Evolutionary conservation across 2,113 vertebrate species (phyloP), one percentile per base, ranked within the genome.

Genomic region (Bolborhynchus lineola): DNA sequence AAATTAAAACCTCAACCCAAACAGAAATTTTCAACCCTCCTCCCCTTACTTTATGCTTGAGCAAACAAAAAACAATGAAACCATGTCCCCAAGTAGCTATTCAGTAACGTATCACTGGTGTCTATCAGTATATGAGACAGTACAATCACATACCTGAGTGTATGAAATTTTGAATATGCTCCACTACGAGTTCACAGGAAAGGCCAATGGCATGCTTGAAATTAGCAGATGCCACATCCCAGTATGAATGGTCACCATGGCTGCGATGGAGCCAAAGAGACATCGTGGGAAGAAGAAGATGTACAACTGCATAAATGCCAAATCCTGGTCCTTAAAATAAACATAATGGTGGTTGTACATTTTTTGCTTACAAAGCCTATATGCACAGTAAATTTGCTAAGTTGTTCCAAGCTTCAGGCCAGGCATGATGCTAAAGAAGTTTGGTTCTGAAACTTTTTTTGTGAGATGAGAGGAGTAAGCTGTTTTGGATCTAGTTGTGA

Each of bases 161-260:
- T 47, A 99, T 99, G 90, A 99, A 99, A 77, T 98, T 99, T 94
- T 99, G 99, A 88, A 99, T 97, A 76, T 99, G 99, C 67, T 99
- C 99, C 97, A 99, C 99, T 88, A 99, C 99, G 50, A 99, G 98
- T 96, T 99, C 99, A 60, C 99, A 99, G 37, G 98, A 99, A 84
- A 99, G 97, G 29, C 99, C 99, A 31, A 99, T 99, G 79, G 99
- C 99, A 8, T 99, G 99, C 92, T 99, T 99, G 97, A 99, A 99
- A 97, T 99, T 99, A 9, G 99, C 98, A 7, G 99, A 99, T 3
- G 99, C 99, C 53, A 98, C 93, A 4, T 99, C 99, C 99, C 99
- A 99, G 97, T 99, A 99, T 17, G 98, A 98, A 95, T 99, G 99
- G 96, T 99, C 99, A 65, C 98, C 98, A 8, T 99, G 99, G 95